Evolutionary conservation across 2,113 vertebrate genomes (phyloP).

Genomic region (Ammodytes dubius): DNA sequence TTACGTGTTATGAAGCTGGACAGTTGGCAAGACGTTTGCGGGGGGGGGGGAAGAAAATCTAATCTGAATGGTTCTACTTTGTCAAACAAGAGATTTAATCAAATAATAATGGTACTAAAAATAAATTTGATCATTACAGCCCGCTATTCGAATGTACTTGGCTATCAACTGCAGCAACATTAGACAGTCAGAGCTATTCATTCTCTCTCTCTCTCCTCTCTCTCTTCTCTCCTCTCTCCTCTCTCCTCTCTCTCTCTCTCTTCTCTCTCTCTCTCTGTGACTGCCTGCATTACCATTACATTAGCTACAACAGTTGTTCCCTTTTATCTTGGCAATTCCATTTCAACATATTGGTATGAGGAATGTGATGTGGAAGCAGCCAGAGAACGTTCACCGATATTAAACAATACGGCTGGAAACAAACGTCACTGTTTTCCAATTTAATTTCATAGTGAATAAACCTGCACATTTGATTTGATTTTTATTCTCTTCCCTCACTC

Average conservation of each 20-base stretch:
- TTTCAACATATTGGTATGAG: conserved; percentile 75
- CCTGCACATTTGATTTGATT: conserved; percentile 80
- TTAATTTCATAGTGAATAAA: conserved; percentile 86
- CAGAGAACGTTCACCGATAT: conserved; percentile 77
- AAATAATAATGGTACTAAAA: conserved; percentile 61
- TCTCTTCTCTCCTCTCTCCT: not conserved
- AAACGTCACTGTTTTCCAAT: conserved; percentile 79
- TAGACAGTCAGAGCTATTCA: conserved; percentile 42
- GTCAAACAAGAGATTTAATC: conserved; percentile 55
- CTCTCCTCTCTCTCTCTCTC: conserved; percentile 31
- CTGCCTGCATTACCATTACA: conserved; percentile 68
- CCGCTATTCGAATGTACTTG: conserved; percentile 41
- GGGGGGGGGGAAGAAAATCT: conserved; percentile 12
- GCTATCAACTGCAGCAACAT: conserved; percentile 52
- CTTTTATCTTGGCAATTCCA: conserved; percentile 82
- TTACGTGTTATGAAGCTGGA: not conserved
- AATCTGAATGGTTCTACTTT: conserved; percentile 40
- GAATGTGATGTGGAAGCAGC: conserved; percentile 75
- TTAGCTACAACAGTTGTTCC: conserved; percentile 68
- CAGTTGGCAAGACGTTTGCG: not conserved
- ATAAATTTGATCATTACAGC: conserved; percentile 63
- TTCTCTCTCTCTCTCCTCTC: conserved; percentile 42
- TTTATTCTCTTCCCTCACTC: conserved; percentile 59
- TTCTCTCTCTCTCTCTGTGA: conserved; percentile 20
- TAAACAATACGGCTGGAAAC: conserved; percentile 82